phyloP scores from a whole-genome alignment of 2,797 vertebrate genomes.

The Acrossocheilus fasciatus region DNA sequence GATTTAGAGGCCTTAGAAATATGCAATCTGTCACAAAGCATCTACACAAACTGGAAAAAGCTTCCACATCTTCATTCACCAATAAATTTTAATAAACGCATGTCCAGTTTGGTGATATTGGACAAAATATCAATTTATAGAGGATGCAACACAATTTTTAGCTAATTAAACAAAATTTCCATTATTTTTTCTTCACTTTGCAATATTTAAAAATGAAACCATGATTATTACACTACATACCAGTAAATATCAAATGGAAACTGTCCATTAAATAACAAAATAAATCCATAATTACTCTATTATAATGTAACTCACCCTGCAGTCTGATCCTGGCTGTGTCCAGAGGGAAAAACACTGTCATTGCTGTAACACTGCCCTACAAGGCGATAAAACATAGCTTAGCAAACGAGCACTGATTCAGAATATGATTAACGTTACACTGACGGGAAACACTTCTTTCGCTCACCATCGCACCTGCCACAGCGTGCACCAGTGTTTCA shows the following conservation, averaged over 20 bases:
- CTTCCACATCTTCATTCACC: not conserved
- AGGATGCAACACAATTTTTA: not conserved
- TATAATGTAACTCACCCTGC: conserved; percentile 72
- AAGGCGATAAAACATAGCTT: not conserved
- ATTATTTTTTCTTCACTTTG: not conserved
- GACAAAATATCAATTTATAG: not conserved
- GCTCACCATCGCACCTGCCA: conserved; percentile 82
- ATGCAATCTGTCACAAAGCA: not conserved
- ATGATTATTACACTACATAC: not conserved
- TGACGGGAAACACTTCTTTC: not conserved
- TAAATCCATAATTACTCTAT: not conserved
- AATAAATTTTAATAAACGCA: not conserved
- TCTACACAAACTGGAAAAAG: not conserved
- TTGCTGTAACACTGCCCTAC: conserved; percentile 82
- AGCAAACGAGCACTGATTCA: not conserved
- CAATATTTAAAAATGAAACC: not conserved
- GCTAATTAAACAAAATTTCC: not conserved
- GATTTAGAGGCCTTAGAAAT: not conserved
- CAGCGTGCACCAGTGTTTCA: conserved; percentile 83
- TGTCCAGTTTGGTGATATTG: not conserved
- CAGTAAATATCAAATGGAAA: not conserved
- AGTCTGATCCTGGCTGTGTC: conserved; percentile 85
- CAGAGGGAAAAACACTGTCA: conserved; percentile 83
- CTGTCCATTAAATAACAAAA: not conserved
- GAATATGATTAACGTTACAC: not conserved